A percentile compares a stretch with the other conserved stretches of the same genome.
Evolutionary conservation across 2,888 invertebrate genomes (phyloP).

Genomic region (Calameuta pallipes): DNA sequence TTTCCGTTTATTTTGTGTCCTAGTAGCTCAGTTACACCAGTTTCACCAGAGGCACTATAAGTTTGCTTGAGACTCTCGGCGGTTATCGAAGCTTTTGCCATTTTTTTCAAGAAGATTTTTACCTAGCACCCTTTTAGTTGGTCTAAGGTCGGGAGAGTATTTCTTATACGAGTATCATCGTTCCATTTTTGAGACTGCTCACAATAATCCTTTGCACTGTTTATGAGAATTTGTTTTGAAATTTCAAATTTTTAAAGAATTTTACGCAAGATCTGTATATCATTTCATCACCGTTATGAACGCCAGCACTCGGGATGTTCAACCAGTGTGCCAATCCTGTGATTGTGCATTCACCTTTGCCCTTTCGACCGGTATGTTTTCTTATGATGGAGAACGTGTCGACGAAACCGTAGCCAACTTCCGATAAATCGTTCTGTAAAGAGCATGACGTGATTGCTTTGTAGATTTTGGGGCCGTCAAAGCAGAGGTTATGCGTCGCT

Average conservation of each 20-base stretch:
- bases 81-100: conserved; percentile 3
- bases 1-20: conserved; percentile 8
- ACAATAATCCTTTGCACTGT: not conserved
- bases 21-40: not conserved
- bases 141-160: conserved; percentile 8
- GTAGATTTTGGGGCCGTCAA: conserved; percentile 16
- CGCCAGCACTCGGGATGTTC: conserved; percentile 8
- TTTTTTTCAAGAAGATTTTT: not conserved
- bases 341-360: conserved; percentile 12
- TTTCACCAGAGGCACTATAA: conserved; percentile 7
- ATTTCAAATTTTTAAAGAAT: conserved; percentile 12
- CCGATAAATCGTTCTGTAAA: conserved; percentile 8
- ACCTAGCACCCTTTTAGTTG: conserved; percentile 10
- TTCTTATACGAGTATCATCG: conserved; percentile 1
- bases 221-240: not conserved
- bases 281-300: conserved; percentile 19
- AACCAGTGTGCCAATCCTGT: conserved; percentile 17
- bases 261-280: conserved; percentile 18
- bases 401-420: conserved; percentile 18
- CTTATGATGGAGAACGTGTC: conserved; percentile 20
- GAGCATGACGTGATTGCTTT: conserved; percentile 2
- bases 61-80: not conserved
- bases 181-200: conserved; percentile 6
- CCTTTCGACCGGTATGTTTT: conserved; percentile 12
- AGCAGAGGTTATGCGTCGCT: conserved; percentile 15